Conservation (phyloP, 2,888 invertebrate genomes). For the Serrognathus titanus region DNA sequence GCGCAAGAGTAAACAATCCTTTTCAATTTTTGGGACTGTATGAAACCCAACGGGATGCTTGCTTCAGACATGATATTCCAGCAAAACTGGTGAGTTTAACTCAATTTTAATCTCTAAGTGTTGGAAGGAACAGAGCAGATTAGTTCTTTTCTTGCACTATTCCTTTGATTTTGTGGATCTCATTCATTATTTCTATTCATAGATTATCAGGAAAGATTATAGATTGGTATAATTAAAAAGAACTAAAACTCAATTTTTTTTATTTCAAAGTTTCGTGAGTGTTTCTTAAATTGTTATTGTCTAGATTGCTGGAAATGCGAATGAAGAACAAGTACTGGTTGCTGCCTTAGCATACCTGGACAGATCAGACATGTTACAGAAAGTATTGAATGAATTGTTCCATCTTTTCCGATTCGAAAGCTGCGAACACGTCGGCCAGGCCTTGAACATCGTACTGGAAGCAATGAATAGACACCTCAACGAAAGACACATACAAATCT, state of each 20-base stretch:
- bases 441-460: conserved; percentile 76
- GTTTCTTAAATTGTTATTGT: conserved; percentile 20
- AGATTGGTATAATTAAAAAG: too few relatives aligned
- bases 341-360: conserved; percentile 83
- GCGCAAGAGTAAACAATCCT: conserved; percentile 69
- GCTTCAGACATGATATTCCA: conserved; percentile 86
- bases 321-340: conserved; percentile 84
- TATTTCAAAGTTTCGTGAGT: too few relatives aligned
- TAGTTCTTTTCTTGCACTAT: too few relatives aligned
- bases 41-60: conserved; percentile 85
- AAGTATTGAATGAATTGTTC: conserved; percentile 89
- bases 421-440: conserved; percentile 70
- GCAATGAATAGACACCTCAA: conserved; percentile 86
- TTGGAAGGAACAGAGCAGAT: too few relatives aligned
- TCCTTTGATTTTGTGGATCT: too few relatives aligned
- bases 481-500: conserved; percentile 90
- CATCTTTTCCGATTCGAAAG: conserved; percentile 81
- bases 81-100: conserved; percentile 70
- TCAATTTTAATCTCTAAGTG: too few relatives aligned
- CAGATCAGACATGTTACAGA: conserved; percentile 74
- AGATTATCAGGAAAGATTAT: too few relatives aligned
- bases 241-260: too few relatives aligned
- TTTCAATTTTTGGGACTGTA: conserved; percentile 90
- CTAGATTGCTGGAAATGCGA: conserved; percentile 89
- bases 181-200: too few relatives aligned